Evolutionary conservation across 2,113 vertebrate species (phyloP).

Genomic region (Pomatorhinus ruficollis): DNA sequence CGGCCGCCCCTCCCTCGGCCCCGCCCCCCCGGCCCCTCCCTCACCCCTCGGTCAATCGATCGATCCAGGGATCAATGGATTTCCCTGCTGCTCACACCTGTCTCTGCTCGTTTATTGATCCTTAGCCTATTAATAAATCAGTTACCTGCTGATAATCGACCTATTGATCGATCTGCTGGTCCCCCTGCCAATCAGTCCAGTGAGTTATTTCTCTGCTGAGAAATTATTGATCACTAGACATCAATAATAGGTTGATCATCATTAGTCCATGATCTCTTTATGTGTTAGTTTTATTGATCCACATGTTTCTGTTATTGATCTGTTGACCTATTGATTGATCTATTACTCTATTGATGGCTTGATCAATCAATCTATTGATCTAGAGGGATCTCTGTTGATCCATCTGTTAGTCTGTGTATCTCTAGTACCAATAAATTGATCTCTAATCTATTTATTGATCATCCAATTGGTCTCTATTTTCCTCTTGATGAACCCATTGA

Average conservation of each 20-base stretch:
- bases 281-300: background rate
- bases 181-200: rapidly evolving
- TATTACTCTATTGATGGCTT: background rate
- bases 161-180: rapidly evolving
- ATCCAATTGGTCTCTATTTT: rapidly evolving
- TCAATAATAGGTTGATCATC: rapidly evolving
- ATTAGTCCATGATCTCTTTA: background rate
- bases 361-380: background rate
- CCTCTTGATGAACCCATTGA: background rate
- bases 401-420: no score
- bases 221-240: background rate
- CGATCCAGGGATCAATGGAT: background rate
- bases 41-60: background rate
- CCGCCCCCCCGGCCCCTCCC: background rate
- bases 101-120: background rate
- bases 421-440: background rate
- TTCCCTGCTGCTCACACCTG: rapidly evolving
- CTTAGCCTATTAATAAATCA: rapidly evolving
- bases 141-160: background rate
- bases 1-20: background rate
- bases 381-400: background rate
- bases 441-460: background rate
- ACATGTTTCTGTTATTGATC: rapidly evolving
- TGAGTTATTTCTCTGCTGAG: rapidly evolving
- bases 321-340: background rate